Percentiles rank a stretch among this genome's conserved stretches.
These are phyloP conservation scores for Habropoda laboriosa DNA, from an alignment of 1,140 invertebrate species.

Conservation along the genomic window DNA sequence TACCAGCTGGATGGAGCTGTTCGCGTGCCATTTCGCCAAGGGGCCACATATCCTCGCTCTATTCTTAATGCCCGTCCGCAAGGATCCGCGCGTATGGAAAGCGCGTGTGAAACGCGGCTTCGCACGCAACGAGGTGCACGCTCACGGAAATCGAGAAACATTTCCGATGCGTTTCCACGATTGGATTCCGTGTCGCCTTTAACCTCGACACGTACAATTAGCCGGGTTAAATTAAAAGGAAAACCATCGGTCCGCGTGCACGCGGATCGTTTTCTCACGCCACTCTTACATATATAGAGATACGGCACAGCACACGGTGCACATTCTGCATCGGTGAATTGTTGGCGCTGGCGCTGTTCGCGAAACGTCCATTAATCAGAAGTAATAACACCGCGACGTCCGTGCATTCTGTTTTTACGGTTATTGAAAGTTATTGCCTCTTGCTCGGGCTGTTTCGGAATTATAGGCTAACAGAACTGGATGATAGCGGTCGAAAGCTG, in stretches of 20 bases:
- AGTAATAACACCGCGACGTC: background rate
- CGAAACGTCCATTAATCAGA: slow-evolving; percentile 20
- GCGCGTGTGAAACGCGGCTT: slow-evolving; percentile 32
- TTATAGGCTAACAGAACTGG: slow-evolving; percentile 4
- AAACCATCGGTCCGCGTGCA: background rate
- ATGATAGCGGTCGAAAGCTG: slow-evolving; percentile 2
- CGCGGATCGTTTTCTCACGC: slow-evolving; percentile 22
- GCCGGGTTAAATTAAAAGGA: background rate
- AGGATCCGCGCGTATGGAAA: slow-evolving; percentile 14
- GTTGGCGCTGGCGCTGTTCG: background rate
- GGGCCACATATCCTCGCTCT: background rate
- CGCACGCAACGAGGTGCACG: background rate
- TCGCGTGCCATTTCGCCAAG: slow-evolving; percentile 39
- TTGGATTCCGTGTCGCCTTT: background rate
- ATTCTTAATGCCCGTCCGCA: slow-evolving; percentile 3
- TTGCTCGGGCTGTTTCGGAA: background rate
- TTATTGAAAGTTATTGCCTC: slow-evolving; percentile 25
- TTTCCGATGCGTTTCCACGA: background rate
- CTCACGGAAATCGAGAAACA: background rate
- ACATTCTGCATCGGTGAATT: background rate
- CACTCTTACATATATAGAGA: too few species aligned
- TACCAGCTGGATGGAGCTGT: slow-evolving; percentile 21
- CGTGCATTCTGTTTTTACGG: slow-evolving; percentile 13
- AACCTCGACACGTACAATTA: background rate
- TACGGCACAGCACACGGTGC: too few species aligned